Conservation (phyloP, 2,113 vertebrate species). For the Symphodus melops region DNA sequence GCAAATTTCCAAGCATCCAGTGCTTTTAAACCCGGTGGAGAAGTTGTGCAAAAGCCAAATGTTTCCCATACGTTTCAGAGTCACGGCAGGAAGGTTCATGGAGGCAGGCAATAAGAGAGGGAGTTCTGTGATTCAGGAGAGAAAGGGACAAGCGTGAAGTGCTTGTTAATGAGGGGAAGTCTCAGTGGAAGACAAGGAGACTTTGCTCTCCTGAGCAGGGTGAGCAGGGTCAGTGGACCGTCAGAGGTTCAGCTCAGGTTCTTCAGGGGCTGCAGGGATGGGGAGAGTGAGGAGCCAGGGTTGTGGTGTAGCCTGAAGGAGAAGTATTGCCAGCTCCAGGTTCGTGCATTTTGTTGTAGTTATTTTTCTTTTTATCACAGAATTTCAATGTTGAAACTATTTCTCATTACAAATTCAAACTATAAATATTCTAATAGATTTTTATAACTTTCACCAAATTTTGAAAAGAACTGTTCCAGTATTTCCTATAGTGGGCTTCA, state of each 20-base stretch:
- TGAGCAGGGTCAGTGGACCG: slow-evolving; percentile 18
- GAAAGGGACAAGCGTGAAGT: slow-evolving; percentile 20
- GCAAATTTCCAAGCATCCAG: neutral
- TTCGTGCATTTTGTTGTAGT: too few species aligned
- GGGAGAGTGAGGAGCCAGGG: neutral
- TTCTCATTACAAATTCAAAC: too few species aligned
- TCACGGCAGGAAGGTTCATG: slow-evolving; percentile 17
- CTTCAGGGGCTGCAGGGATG: neutral
- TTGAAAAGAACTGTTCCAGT: too few species aligned
- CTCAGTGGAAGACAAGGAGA: slow-evolving; percentile 22
- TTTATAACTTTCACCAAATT: too few species aligned
- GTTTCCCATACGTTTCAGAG: slow-evolving; percentile 17
- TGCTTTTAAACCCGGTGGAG: slow-evolving; percentile 1
- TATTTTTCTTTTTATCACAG: too few species aligned
- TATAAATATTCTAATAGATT: too few species aligned
- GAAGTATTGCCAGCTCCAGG: neutral
- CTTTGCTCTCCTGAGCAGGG: neutral
- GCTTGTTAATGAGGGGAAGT: slow-evolving; percentile 34
- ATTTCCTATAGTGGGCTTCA: too few species aligned
- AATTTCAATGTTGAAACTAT: too few species aligned
- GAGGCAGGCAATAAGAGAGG: slow-evolving; percentile 10
- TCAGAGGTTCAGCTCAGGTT: neutral
- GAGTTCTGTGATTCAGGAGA: slow-evolving; percentile 4
- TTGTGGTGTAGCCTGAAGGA: neutral
- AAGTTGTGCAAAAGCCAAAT: neutral